These are phyloP conservation scores for Leptopilina clavipes DNA, from an alignment of 1,140 invertebrate genomes.

Conservation along the genomic window DNA sequence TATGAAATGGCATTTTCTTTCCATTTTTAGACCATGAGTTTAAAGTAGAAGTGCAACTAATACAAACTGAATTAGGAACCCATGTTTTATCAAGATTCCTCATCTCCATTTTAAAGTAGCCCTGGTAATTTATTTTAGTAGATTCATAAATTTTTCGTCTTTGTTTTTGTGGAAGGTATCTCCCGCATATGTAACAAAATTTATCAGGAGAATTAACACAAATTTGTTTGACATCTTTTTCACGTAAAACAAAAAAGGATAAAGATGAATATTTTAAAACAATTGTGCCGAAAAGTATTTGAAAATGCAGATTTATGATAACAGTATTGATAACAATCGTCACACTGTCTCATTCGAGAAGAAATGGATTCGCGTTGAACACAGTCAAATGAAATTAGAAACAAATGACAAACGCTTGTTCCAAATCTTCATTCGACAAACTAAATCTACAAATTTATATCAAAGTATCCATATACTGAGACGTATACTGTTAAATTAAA, in stretches of 20 bases:
- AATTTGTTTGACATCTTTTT: not conserved
- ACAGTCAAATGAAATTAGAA: too few relatives aligned
- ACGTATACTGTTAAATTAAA: too few relatives aligned
- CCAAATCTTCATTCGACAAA: too few relatives aligned
- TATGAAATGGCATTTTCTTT: conserved; percentile 53
- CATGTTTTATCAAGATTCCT: conserved; percentile 47
- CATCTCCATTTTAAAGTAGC: conserved; percentile 45
- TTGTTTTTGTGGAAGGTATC: conserved; percentile 43
- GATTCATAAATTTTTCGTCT: conserved; percentile 34
- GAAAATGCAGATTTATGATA: not conserved
- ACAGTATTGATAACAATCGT: too few relatives aligned
- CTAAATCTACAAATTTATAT: too few relatives aligned
- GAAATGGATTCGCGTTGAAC: too few relatives aligned
- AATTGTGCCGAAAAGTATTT: not conserved
- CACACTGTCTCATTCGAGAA: too few relatives aligned
- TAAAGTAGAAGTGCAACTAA: conserved; percentile 34
- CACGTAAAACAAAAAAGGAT: not conserved
- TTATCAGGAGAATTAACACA: conserved; percentile 34
- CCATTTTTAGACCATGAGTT: conserved; percentile 44
- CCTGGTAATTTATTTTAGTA: conserved; percentile 45
- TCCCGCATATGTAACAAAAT: conserved; percentile 53
- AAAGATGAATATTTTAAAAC: not conserved
- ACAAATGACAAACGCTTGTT: too few relatives aligned
- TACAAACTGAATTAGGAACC: conserved; percentile 40
- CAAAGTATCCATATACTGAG: too few relatives aligned